These are phyloP conservation scores for Calliopum simillimum DNA, from an alignment of 2,888 invertebrate species.

Conservation along the genomic window DNA sequence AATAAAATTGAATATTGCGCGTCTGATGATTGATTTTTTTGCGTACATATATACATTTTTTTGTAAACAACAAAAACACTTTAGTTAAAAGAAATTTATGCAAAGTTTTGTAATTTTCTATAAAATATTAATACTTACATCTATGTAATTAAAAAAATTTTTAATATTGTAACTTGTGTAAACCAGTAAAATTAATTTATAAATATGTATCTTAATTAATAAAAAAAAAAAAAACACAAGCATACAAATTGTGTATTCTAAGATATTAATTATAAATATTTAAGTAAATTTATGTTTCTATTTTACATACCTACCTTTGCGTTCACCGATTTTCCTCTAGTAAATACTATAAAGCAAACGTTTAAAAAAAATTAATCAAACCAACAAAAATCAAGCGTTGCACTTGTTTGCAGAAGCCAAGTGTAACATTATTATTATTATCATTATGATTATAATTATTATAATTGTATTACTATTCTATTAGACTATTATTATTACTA, in stretches of 20 bases:
- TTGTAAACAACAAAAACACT: too few relatives aligned
- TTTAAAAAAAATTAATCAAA: too few relatives aligned
- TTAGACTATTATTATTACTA: conserved; percentile 29
- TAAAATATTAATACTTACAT: too few relatives aligned
- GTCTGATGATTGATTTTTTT: background rate
- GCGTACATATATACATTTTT: conserved; percentile 1
- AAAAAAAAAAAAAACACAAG: conserved; percentile 11
- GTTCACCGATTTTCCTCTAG: conserved; percentile 16
- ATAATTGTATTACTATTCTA: conserved; percentile 22
- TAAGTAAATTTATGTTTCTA: background rate
- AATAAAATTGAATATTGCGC: background rate
- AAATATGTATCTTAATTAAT: conserved; percentile 18
- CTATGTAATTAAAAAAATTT: conserved; percentile 15
- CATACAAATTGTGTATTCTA: conserved; percentile 19
- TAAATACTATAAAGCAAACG: background rate
- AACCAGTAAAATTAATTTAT: conserved; percentile 14
- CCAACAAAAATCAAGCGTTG: background rate
- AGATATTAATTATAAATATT: conserved; percentile 24
- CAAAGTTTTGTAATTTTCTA: conserved; percentile 35
- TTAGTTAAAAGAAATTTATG: too few relatives aligned
- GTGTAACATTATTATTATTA: background rate
- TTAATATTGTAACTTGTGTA: background rate
- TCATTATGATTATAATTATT: background rate
- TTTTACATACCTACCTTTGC: conserved; percentile 24
- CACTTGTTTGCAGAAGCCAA: background rate